Evolutionary conservation across 2,888 invertebrate genomes (phyloP).

Genomic region (Perizoma flavofasciatum): DNA sequence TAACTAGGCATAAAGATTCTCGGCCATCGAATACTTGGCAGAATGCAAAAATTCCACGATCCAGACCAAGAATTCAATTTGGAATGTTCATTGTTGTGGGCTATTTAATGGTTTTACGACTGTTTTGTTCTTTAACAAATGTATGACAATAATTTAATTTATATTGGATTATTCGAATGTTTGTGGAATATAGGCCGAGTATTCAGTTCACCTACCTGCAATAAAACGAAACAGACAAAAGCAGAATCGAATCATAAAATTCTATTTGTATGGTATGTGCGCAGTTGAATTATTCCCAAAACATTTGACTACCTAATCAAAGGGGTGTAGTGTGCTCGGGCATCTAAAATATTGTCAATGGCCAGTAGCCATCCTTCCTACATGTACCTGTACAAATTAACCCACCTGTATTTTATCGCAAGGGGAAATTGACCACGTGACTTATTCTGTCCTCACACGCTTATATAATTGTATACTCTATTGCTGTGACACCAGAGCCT

Average conservation of each 20-base stretch:
- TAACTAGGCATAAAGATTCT: too few species aligned
- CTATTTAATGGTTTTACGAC: slow-evolving; percentile 28
- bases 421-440: slow-evolving; percentile 67
- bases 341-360: slow-evolving; percentile 36
- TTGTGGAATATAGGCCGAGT: slow-evolving; percentile 1
- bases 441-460: slow-evolving; percentile 29
- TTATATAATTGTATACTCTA: slow-evolving; percentile 35
- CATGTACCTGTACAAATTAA: slow-evolving; percentile 25
- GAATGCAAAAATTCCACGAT: slow-evolving; percentile 32
- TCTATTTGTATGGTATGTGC: slow-evolving; percentile 8
- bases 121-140: slow-evolving; percentile 34
- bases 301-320: slow-evolving; percentile 20
- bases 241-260: slow-evolving; percentile 3
- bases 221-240: slow-evolving; percentile 19
- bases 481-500: slow-evolving; percentile 33
- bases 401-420: slow-evolving; percentile 36
- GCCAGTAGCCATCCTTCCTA: slow-evolving; percentile 32
- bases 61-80: slow-evolving; percentile 22
- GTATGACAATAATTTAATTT: slow-evolving; percentile 30
- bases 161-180: slow-evolving; percentile 17
- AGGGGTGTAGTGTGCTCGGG: slow-evolving; percentile 20
- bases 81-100: slow-evolving; percentile 32
- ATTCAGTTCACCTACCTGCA: slow-evolving; percentile 15
- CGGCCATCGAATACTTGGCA: slow-evolving; percentile 32
- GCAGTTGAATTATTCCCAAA: slow-evolving; percentile 18